A percentile compares a stretch with the other conserved stretches of the same genome.
Conservation (phyloP, 1,140 invertebrate genomes). For the Hycleus cichorii region DNA sequence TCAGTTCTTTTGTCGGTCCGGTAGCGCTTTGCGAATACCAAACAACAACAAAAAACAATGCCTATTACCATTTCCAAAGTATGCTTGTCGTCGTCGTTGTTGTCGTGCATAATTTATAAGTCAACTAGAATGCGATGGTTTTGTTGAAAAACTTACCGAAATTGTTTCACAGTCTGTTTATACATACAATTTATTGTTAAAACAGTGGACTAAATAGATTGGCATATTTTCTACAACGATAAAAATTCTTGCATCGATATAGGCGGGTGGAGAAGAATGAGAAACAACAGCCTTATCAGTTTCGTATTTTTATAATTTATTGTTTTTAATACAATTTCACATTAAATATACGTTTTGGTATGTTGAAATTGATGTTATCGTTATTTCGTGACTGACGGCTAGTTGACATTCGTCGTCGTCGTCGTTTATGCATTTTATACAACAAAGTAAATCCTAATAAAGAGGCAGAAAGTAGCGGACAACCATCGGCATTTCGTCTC, state of each 20-base stretch:
- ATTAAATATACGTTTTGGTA: background rate
- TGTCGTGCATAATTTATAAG: conserved; percentile 13
- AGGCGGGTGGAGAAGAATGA: too few relatives aligned
- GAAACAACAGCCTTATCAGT: too few relatives aligned
- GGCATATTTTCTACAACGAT: too few relatives aligned
- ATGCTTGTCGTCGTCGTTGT: conserved; percentile 1
- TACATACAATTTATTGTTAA: background rate
- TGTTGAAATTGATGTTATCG: conserved; percentile 11
- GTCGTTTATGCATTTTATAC: background rate
- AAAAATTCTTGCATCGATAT: too few relatives aligned
- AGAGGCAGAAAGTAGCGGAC: conserved; percentile 11
- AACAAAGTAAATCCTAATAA: conserved; percentile 27
- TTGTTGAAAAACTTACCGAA: conserved; percentile 3
- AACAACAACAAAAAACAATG: conserved; percentile 12
- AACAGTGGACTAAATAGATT: background rate
- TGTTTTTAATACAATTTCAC: too few relatives aligned
- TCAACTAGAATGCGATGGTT: background rate
- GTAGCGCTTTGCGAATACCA: conserved; percentile 8
- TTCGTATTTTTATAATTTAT: too few relatives aligned
- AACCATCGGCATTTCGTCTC: conserved; percentile 16
- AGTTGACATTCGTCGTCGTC: background rate
- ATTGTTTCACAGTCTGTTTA: background rate
- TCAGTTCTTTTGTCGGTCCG: conserved; percentile 11
- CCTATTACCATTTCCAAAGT: conserved; percentile 11
- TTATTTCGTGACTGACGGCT: conserved; percentile 2